phyloP scores from a whole-genome alignment of 2,113 vertebrate species.

The Hiodon alosoides region DNA sequence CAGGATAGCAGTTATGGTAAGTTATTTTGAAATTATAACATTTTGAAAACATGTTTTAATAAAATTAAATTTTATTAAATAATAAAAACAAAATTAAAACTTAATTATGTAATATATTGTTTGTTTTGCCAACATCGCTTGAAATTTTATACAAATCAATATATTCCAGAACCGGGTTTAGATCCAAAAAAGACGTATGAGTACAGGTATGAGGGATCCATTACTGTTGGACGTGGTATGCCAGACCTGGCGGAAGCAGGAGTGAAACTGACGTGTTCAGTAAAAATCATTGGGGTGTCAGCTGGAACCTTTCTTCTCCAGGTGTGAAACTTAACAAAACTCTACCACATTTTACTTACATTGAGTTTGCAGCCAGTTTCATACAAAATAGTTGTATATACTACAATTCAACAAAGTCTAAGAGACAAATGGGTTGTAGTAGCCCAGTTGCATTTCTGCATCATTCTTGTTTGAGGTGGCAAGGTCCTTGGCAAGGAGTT shows the following conservation, averaged over 20 bases:
- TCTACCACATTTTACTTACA: neutral
- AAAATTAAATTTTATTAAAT: too few species aligned
- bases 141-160: neutral
- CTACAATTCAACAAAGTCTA: too few species aligned
- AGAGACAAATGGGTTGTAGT: too few species aligned
- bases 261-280: conserved; percentile 46
- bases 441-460: too few species aligned
- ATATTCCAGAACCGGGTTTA: conserved; percentile 52
- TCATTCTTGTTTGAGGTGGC: too few species aligned
- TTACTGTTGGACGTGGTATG: conserved; percentile 51
- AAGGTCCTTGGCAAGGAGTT: too few species aligned
- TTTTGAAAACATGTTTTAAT: neutral
- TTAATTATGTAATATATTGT: neutral
- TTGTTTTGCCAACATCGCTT: neutral
- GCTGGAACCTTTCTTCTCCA: conserved; percentile 50
- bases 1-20: conserved; percentile 56
- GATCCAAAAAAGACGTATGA: conserved; percentile 55
- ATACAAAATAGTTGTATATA: neutral
- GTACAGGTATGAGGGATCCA: conserved; percentile 59
- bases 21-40: conserved; percentile 33
- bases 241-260: conserved; percentile 54
- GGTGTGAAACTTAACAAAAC: conserved; percentile 38
- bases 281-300: conserved; percentile 50
- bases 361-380: too few species aligned
- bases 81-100: neutral